Conservation (phyloP, 2,888 invertebrate species). For the Patella ulyssiponensis region DNA sequence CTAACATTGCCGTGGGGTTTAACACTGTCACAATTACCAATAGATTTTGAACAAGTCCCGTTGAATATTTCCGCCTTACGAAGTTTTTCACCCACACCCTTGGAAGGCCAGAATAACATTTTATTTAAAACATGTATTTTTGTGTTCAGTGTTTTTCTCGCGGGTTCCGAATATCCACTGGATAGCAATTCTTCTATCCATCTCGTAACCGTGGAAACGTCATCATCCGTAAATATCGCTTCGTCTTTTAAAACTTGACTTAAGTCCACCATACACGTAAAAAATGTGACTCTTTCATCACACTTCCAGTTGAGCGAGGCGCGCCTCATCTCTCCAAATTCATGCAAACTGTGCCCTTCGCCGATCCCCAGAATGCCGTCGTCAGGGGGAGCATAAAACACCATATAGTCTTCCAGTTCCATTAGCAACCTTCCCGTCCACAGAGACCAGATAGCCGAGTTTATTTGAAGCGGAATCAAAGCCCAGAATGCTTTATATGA, state of each 20-base stretch:
- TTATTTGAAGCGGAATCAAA: not conserved
- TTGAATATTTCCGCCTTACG: not conserved
- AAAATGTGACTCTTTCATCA: not conserved
- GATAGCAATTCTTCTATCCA: not conserved
- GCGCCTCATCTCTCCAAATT: not conserved
- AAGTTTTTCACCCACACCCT: not conserved
- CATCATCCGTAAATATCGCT: not conserved
- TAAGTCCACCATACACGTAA: not conserved
- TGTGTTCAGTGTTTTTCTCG: not conserved
- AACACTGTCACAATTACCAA: not conserved
- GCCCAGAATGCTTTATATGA: slow-evolving; percentile 5
- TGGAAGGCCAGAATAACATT: not conserved
- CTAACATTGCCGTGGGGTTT: not conserved
- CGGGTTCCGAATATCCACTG: not conserved
- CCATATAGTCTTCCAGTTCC: not conserved
- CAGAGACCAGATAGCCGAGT: not conserved
- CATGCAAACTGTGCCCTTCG: not conserved
- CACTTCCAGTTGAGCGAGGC: not conserved
- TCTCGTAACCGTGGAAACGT: not conserved
- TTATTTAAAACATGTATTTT: not conserved
- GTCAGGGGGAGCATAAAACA: not conserved
- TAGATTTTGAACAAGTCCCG: not conserved
- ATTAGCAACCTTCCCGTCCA: not conserved
- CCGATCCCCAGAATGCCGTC: no score
- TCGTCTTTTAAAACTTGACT: not conserved